Evolutionary conservation across 2,797 vertebrate genomes (phyloP), one percentile per base, ranked within the genome.

Genomic region (Anguilla obscura): DNA sequence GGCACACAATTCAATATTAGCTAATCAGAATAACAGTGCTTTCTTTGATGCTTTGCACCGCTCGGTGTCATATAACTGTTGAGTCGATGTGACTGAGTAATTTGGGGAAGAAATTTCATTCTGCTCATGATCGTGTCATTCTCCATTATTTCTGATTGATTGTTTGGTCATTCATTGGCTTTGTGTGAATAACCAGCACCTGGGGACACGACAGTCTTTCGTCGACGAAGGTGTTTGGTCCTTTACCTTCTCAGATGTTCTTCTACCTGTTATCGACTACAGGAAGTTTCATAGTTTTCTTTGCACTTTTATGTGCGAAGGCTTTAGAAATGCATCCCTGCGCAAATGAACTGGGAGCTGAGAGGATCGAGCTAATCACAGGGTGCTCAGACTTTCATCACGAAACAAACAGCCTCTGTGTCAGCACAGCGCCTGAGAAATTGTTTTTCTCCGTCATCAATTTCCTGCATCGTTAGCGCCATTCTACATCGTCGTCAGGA

Each of bases 401-500:
- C 10, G 79, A 82, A 50, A 50, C n/a, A 21, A 82, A 50, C 21
- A 48, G 36, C 40, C 12, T 24, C 24, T 18, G 30, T 6, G 21
- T 50, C 79, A 50, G 40, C 79, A 82, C 79, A 50, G 50, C 48
- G 79, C 79, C 5, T 10, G 24, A 10, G 24, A 82, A 82, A 82
- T 48, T 50, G 79, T 79, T 18, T 79, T 45, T 79, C 33, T 3
- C 74, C 30, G n/a, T 82, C 40, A 45, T 30, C 24, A 82, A 82
- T 82, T 82, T 82, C 79, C 79, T 82, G 79, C 45, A 45, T 82
- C 79, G 45, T 82, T 82, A 82, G 45, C 50, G 79, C 40, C 79
- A 82, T 82, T 82, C 40, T 82, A 21, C 79, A 50, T 45, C 45
- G 9, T 76, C 12, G 71, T 40, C 16, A 33, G 8, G 71, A 40